phyloP scores from a whole-genome alignment of 2,797 vertebrate species.

The Atherinosoma microstoma region DNA sequence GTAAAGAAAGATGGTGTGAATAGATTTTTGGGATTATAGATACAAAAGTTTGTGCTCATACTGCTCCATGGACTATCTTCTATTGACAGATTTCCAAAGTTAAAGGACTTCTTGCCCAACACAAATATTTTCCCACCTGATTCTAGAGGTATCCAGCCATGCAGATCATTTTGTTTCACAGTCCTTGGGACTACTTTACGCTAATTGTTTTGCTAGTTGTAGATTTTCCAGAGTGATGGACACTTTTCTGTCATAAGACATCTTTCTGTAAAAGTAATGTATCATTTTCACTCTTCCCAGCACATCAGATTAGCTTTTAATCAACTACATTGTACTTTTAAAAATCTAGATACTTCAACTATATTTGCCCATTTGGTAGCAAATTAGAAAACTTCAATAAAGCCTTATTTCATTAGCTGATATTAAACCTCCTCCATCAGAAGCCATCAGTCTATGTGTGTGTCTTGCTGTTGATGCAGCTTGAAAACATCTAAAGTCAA shows the following conservation, averaged over 20 bases:
- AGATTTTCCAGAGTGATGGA: background rate
- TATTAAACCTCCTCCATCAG: background rate
- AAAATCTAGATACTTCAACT: background rate
- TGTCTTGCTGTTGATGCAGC: background rate
- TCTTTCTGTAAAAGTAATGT: background rate
- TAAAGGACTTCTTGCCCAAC: constrained; percentile 9
- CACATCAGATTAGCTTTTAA: background rate
- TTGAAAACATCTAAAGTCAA: constrained; percentile 20
- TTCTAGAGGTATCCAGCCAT: background rate
- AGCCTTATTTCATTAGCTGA: background rate
- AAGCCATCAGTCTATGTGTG: background rate
- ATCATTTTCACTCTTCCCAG: background rate
- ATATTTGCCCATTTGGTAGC: background rate
- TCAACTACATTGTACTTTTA: background rate
- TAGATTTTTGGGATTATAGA: constrained; percentile 49
- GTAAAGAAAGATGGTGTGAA: constrained; percentile 34
- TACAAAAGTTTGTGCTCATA: constrained; percentile 53
- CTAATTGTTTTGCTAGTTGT: background rate
- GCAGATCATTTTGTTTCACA: background rate
- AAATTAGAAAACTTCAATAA: background rate
- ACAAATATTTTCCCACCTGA: constrained; percentile 6
- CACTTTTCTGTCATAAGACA: background rate
- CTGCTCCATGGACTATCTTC: constrained; percentile 12
- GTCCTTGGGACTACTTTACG: background rate
- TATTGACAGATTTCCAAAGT: constrained; percentile 28